phyloP scores from a whole-genome alignment of 2,888 invertebrate species.

The Macrosiphum euphorbiae region DNA sequence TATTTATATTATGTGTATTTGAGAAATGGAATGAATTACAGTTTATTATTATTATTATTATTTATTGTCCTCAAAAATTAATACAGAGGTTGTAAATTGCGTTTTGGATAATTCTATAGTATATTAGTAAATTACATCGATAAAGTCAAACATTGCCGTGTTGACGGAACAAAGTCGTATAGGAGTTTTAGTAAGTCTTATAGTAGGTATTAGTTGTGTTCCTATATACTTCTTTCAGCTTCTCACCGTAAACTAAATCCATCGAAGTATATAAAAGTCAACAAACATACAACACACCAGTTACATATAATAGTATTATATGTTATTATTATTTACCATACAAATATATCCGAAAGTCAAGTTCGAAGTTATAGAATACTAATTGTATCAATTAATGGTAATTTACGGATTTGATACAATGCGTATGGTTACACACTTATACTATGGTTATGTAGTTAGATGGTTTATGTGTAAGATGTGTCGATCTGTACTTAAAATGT shows the following conservation, averaged over 20 bases:
- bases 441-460: background rate
- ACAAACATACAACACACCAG: background rate
- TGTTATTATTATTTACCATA: background rate
- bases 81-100: background rate
- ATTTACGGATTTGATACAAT: background rate
- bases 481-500: background rate
- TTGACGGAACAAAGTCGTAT: background rate
- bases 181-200: background rate
- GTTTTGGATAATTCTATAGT: background rate
- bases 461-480: background rate
- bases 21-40: too few relatives aligned
- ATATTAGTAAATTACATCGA: background rate
- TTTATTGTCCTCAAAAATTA: background rate
- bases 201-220: background rate
- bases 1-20: too few relatives aligned
- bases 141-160: background rate
- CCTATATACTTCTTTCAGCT: background rate
- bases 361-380: background rate
- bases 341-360: background rate
- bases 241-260: background rate
- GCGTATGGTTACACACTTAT: background rate
- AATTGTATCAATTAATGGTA: background rate
- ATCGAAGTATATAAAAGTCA: background rate
- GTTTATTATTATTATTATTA: too few relatives aligned
- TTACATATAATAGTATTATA: background rate